Percentiles rank a stretch among this genome's conserved stretches.
Evolutionary conservation across 2,113 vertebrate species (phyloP).

Genomic region (Rhabdomys dilectus): DNA sequence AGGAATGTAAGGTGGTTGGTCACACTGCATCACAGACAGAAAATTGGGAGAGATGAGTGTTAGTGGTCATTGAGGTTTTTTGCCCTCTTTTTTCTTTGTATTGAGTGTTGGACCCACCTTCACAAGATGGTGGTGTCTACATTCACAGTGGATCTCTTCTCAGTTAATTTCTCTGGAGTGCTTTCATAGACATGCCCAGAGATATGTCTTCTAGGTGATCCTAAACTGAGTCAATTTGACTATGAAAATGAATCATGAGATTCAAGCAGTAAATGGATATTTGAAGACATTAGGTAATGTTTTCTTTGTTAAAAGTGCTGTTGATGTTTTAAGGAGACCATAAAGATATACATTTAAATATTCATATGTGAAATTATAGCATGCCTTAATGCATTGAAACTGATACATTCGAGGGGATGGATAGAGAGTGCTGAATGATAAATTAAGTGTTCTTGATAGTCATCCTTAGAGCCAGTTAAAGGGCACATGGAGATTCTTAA

Average conservation of each 20-base stretch:
- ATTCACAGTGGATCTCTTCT: background rate
- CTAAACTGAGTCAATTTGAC: background rate
- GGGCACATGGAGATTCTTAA: background rate
- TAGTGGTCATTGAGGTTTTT: background rate
- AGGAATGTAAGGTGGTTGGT: background rate
- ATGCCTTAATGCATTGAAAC: conserved; percentile 1
- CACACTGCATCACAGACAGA: too few species aligned
- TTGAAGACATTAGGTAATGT: background rate
- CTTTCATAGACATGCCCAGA: background rate
- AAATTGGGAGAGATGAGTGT: background rate
- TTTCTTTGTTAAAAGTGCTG: background rate
- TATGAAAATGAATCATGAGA: background rate
- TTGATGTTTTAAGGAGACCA: conserved; percentile 24
- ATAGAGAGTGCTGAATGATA: background rate
- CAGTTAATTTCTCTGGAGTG: background rate
- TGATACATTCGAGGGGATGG: background rate
- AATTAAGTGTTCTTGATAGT: background rate
- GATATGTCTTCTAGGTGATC: background rate
- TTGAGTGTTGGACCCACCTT: background rate
- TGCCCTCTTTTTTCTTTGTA: background rate
- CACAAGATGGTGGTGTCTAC: background rate
- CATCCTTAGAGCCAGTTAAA: background rate
- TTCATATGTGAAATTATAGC: background rate
- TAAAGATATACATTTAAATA: background rate
- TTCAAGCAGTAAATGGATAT: background rate